A percentile compares a stretch with the other conserved stretches of the same genome.
phyloP scores from a whole-genome alignment of 2,113 vertebrate genomes.

The Oceanodroma tethys region DNA sequence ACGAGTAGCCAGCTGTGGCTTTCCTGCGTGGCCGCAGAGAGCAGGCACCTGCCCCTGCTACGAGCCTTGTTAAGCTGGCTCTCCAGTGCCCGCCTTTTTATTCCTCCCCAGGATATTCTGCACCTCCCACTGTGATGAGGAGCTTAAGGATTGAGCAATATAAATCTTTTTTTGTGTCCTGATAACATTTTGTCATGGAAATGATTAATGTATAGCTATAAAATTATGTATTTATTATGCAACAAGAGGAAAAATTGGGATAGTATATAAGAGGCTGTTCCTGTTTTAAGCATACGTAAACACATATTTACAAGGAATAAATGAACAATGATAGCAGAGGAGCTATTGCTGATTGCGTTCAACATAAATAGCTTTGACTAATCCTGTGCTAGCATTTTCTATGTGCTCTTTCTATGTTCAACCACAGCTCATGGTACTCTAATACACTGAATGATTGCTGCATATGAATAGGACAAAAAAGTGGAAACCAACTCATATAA shows the following conservation, averaged over 20 bases:
- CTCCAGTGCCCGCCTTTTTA: neutral
- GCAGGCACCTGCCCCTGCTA: neutral
- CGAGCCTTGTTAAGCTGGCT: neutral
- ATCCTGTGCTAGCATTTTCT: constrained; percentile 6
- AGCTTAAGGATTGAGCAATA: neutral
- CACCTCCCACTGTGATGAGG: neutral
- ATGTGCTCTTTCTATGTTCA: neutral
- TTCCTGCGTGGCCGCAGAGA: neutral
- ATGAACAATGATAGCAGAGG: neutral
- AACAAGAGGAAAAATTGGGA: neutral
- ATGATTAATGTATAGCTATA: neutral
- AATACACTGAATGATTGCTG: neutral
- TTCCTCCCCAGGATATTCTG: neutral
- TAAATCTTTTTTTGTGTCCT: neutral
- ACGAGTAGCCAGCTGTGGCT: neutral
- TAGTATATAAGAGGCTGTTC: neutral
- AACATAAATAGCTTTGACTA: neutral
- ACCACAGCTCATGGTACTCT: neutral
- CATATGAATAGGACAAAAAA: neutral
- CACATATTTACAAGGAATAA: neutral
- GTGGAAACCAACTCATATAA: neutral
- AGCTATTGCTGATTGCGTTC: constrained; percentile 4
- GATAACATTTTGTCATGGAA: neutral
- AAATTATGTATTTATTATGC: neutral
- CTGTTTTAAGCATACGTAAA: neutral